Evolutionary conservation across 2,113 vertebrate genomes (phyloP).

Genomic region (Cariama cristata): DNA sequence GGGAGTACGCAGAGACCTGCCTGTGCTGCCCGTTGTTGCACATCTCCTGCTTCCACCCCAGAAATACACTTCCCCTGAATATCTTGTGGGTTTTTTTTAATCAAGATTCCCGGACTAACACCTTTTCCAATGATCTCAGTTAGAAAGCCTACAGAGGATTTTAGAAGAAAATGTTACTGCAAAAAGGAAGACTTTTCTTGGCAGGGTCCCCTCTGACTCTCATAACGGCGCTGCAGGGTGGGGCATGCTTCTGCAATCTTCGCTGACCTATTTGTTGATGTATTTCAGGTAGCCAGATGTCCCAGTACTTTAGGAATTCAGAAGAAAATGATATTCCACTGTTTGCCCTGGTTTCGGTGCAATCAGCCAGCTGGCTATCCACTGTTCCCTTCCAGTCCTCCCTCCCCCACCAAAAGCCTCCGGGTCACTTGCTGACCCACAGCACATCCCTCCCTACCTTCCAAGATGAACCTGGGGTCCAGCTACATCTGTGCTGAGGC

Average conservation of each 20-base stretch:
- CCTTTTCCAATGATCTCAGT: background rate
- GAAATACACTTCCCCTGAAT: background rate
- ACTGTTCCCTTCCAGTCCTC: conserved; percentile 1
- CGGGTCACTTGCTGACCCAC: conserved; percentile 52
- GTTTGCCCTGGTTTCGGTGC: background rate
- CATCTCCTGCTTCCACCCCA: background rate
- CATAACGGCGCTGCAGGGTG: background rate
- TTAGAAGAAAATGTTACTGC: conserved; percentile 28
- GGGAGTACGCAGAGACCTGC: background rate
- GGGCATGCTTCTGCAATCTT: background rate
- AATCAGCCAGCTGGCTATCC: conserved; percentile 54
- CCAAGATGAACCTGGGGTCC: conserved; percentile 52
- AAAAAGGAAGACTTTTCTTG: conserved; percentile 26
- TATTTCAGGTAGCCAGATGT: conserved; percentile 69
- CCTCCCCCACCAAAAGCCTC: conserved; percentile 47
- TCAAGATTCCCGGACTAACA: background rate
- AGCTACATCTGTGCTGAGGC: conserved; percentile 71
- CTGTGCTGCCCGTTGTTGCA: fast-evolving
- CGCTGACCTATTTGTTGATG: conserved; percentile 64
- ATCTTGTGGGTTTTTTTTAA: background rate
- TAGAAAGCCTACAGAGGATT: conserved; percentile 18
- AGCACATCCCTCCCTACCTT: conserved; percentile 53
- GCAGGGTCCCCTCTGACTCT: background rate
- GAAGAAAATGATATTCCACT: conserved; percentile 59
- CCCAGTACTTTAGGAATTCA: conserved; percentile 49